Conservation (phyloP, 2,888 invertebrate genomes). For the Clostera curtula region DNA sequence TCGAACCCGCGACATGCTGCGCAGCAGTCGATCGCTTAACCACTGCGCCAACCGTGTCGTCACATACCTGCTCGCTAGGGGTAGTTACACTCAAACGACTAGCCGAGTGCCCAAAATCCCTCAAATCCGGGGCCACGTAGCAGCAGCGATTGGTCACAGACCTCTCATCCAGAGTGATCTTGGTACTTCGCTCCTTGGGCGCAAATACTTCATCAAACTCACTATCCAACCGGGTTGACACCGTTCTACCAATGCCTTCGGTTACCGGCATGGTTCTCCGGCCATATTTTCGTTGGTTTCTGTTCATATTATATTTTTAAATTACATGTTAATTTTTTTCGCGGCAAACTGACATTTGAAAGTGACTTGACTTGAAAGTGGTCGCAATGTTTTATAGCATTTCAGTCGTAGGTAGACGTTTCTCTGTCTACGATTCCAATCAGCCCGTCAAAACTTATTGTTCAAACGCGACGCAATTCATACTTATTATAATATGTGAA, state of each 20-base stretch:
- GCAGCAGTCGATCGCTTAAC: no score
- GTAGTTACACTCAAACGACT: constrained; percentile 9
- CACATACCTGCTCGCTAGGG: constrained; percentile 10
- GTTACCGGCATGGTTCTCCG: constrained; percentile 11
- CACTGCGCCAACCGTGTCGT: no score
- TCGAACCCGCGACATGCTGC: neutral
- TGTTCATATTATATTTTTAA: constrained; percentile 33
- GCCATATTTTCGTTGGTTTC: constrained; percentile 28
- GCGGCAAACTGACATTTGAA: constrained; percentile 4
- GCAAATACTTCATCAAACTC: constrained; percentile 26
- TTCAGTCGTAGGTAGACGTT: no score
- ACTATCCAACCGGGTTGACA: constrained; percentile 7
- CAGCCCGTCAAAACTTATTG: no score
- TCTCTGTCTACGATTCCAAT: no score
- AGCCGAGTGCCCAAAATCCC: constrained; percentile 30
- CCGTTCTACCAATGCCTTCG: constrained; percentile 8
- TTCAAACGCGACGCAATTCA: no score
- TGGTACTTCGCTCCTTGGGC: constrained; percentile 12
- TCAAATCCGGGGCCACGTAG: constrained; percentile 27
- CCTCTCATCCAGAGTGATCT: constrained; percentile 7
- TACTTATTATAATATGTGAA: no score
- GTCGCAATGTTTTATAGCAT: no score
- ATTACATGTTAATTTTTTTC: constrained; percentile 15
- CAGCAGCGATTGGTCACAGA: constrained; percentile 36
- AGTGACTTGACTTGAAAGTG: no score